Conservation (phyloP, 2,113 vertebrate genomes). For the Ginglymostoma cirratum region DNA sequence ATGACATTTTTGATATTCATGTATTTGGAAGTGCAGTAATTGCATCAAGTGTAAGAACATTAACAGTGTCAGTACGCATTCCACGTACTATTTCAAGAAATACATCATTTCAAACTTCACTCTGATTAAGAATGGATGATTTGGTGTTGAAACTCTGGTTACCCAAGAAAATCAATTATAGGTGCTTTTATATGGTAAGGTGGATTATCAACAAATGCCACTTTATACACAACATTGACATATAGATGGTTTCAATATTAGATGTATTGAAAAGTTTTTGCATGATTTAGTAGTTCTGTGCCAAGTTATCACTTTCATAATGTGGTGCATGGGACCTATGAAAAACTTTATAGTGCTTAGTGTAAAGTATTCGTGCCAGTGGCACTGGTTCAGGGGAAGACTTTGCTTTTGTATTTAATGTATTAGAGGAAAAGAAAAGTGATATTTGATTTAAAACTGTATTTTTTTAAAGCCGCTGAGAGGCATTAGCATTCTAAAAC, state of each 20-base stretch:
- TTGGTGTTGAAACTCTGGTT: neutral
- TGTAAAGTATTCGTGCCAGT: neutral
- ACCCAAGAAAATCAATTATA: neutral
- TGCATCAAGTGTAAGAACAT: neutral
- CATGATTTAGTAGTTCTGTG: neutral
- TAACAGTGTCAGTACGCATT: neutral
- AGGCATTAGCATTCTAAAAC: conserved; percentile 89
- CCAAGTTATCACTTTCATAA: neutral
- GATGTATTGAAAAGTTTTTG: neutral
- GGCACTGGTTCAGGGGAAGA: neutral
- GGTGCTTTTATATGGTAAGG: neutral
- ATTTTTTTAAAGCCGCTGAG: conserved; percentile 74
- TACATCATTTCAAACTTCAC: neutral
- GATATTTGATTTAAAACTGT: neutral
- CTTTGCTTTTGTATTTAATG: neutral
- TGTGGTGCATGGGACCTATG: neutral
- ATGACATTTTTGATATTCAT: neutral
- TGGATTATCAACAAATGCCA: neutral
- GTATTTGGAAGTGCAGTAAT: neutral
- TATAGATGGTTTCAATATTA: neutral
- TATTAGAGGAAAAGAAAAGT: neutral
- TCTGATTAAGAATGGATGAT: neutral
- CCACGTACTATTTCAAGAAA: neutral
- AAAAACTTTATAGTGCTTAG: neutral
- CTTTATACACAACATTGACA: neutral